Evolutionary conservation across 2,888 invertebrate species (phyloP).

Genomic region (Papilio demoleus): DNA sequence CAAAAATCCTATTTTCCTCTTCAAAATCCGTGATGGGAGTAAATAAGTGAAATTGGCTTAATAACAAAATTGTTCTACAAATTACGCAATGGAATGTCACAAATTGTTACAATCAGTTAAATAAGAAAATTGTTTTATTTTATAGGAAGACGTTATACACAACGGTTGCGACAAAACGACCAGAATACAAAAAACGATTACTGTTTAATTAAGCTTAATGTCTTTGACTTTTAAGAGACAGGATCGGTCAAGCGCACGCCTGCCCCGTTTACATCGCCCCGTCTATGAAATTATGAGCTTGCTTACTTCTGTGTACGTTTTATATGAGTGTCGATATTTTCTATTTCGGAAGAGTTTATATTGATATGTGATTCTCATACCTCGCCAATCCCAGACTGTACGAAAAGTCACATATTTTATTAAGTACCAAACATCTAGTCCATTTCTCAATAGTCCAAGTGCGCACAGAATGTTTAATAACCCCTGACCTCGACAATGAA

Average conservation of each 20-base stretch:
- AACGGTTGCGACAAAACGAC: constrained; percentile 32
- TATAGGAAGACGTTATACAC: constrained; percentile 42
- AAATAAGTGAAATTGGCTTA: constrained; percentile 33
- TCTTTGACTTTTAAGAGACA: neutral
- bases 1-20: neutral
- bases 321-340: neutral
- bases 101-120: constrained; percentile 53
- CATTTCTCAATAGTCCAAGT: constrained; percentile 2
- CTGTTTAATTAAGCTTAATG: constrained; percentile 30
- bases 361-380: too few species aligned
- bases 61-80: constrained; percentile 48
- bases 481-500: constrained; percentile 35
- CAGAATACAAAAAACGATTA: constrained; percentile 36
- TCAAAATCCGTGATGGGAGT: constrained; percentile 1
- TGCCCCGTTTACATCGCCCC: too few species aligned
- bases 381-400: too few species aligned
- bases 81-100: constrained; percentile 48
- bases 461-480: constrained; percentile 30
- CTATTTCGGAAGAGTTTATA: too few species aligned
- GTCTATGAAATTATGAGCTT: neutral
- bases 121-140: constrained; percentile 57
- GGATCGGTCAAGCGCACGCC: neutral
- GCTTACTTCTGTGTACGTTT: neutral
- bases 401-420: too few species aligned
- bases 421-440: too few species aligned